Conservation (phyloP, 1,140 invertebrate species). For the Eueides isabella region DNA sequence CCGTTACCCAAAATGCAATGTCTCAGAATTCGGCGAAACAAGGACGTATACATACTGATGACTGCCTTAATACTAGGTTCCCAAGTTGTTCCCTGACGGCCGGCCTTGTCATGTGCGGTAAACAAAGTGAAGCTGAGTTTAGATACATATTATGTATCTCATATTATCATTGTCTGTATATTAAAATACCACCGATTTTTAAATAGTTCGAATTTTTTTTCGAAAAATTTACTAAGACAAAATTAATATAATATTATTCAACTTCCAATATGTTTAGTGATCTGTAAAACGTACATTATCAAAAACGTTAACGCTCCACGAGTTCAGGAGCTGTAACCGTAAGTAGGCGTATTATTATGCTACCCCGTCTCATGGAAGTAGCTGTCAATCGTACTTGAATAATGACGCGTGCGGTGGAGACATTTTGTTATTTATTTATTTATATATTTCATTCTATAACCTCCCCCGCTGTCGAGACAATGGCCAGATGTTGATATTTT, state of each 20-base stretch:
- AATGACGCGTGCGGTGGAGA: conserved; percentile 70
- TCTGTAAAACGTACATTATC: conserved; percentile 44
- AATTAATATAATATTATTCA: background rate
- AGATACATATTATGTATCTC: too few species aligned
- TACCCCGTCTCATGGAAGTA: conserved; percentile 67
- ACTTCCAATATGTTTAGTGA: background rate
- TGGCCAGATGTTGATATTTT: conserved; percentile 80
- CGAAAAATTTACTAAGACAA: background rate
- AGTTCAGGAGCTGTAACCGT: conserved; percentile 51
- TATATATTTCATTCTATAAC: conserved; percentile 66
- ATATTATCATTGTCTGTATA: too few species aligned
- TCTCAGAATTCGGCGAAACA: too few species aligned
- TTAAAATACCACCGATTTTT: too few species aligned
- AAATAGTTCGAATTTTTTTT: too few species aligned
- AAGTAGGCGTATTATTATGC: conserved; percentile 79
- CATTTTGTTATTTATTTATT: conserved; percentile 68
- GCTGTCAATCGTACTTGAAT: conserved; percentile 79
- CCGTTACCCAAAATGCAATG: too few species aligned
- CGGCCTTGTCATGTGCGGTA: too few species aligned
- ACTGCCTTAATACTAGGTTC: too few species aligned
- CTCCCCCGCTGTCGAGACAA: conserved; percentile 75
- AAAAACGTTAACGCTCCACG: conserved; percentile 49
- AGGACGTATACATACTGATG: too few species aligned
- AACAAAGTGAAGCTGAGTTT: too few species aligned
- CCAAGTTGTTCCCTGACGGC: too few species aligned